Conservation (phyloP, 2,113 vertebrate genomes). For the Stigmatopora nigra region DNA sequence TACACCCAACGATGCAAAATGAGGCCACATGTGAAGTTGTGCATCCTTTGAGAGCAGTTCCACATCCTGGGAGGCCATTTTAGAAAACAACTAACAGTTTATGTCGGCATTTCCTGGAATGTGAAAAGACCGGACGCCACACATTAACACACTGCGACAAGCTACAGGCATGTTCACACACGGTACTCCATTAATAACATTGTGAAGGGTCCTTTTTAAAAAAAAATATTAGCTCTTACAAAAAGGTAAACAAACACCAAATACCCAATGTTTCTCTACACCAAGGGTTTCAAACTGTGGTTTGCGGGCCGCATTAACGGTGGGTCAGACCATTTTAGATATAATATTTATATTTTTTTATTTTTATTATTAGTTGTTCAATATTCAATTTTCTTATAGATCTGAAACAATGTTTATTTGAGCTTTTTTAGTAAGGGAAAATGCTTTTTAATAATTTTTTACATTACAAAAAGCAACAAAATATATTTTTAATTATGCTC, state of each 20-base stretch:
- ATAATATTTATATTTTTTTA: too few relatives aligned
- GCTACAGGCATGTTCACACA: constrained; percentile 53
- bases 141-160: constrained; percentile 42
- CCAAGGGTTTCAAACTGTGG: too few relatives aligned
- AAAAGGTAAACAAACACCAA: constrained; percentile 11
- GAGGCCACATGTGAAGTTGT: constrained; percentile 6
- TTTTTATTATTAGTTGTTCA: too few relatives aligned
- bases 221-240: constrained; percentile 3
- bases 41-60: constrained; percentile 18
- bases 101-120: constrained; percentile 64
- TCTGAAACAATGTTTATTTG: too few relatives aligned
- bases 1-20: not conserved
- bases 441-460: too few relatives aligned
- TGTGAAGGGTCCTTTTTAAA: not conserved
- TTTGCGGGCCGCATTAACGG: too few relatives aligned
- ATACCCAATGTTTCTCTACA: constrained; percentile 44
- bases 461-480: too few relatives aligned
- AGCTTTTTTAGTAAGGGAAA: too few relatives aligned
- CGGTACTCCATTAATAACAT: constrained; percentile 41
- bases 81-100: constrained; percentile 41
- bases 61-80: constrained; percentile 29
- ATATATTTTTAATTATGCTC: too few relatives aligned
- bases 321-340: too few relatives aligned
- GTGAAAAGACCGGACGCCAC: constrained; percentile 47
- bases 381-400: too few relatives aligned